Base-by-base conservation (phyloP, 2,113 vertebrate species). In the Ceyx margarethae region DNA sequence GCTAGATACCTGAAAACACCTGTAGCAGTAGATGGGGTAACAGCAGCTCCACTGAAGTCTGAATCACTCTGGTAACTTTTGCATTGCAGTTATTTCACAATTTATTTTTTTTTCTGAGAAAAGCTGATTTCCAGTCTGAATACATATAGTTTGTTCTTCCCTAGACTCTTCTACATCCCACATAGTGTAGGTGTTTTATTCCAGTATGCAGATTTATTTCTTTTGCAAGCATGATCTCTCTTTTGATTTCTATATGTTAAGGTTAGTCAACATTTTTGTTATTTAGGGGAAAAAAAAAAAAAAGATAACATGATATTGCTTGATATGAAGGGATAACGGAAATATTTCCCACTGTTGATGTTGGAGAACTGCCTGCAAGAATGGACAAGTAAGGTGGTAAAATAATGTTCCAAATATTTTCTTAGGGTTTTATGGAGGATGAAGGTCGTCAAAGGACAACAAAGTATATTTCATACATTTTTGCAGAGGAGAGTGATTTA, bases 401-500 rank as follows among this genome's bases (percentile, higher is more conserved):
- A 88, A 54, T 89, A 69, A 85, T 3, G 1, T 72, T 85, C 18
- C 57, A 43, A 81, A 20, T 80, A 0, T 81, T 67, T 80, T 61
- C 66, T 15, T 66, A 99, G 99, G 99, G 99, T 5, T 99, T 99
- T 94, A 99, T 99, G 99, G 99, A 98, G 85, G 99, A 99, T 13
- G 98, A 98, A 94, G 99, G 99, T 42, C 98, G 99, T 8, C 99
- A 99, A 95, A 98, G 99, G 71, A 99, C 98, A 4, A 99, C 98
- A n/a, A 99, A 99, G 81, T 99, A 97, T 72, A 97, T 99, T 90
- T 98, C 99, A 11, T 98, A 98, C 66, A 97, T 96, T 73, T 99
- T 97, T 84, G 99, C 98, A 1, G 98, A 98, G 67, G 97, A 98
- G 85, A 99, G 99, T 5, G 96, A 99, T 85, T 97, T 98, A 31